Evolutionary conservation across 2,888 invertebrate genomes (phyloP), one percentile per base, ranked within the genome.

Genomic region (Epistrophe grossulariae): DNA sequence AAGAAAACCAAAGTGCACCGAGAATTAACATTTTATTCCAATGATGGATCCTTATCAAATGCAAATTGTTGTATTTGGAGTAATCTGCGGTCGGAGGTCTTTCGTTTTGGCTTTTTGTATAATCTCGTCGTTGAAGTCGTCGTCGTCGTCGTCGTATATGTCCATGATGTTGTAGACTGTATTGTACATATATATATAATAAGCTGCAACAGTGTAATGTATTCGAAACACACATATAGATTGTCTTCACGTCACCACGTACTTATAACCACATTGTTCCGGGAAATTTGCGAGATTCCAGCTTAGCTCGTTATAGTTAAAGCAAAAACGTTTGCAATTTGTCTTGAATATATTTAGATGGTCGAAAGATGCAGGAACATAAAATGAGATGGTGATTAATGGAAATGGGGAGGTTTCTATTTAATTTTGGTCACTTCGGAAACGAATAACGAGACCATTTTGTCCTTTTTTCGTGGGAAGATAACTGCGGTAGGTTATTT

Each of bases 11-110:
- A 82, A 71, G 74, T 73, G 74, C 15, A 71, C 13, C 35, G 31
- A 59, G 82, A 87, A 87, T 87, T 87, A 87, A 83, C 87, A 87
- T 87, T 87, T 87, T 83, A 87, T 87, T 83, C 79, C 87, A 87
- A 79, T 83, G 87, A 87, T 87, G 87, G 87, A 87, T 87, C 79
- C 76, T 87, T 87, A 87, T 87, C 87, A 83, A 83, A 87, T 83
- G 83, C 76, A 83, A 87, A 87, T 79, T 79, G 87, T 87, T 87
- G 83, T 87, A 87, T 87, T 87, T 87, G 83, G 83, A 87, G 87
- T 87, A 87, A 87, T 83, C 87, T 87, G 87, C 76, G 87, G 87
- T 87, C 83, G 87, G 71, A 79, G 83, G 78, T 83, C 73, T 83
- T 78, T 68, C 55, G 35, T 28, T 45, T 43, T 50, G 71, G 72